Evolutionary conservation across 1,140 invertebrate species (phyloP).

Genomic region (Tigriopus japonicus): DNA sequence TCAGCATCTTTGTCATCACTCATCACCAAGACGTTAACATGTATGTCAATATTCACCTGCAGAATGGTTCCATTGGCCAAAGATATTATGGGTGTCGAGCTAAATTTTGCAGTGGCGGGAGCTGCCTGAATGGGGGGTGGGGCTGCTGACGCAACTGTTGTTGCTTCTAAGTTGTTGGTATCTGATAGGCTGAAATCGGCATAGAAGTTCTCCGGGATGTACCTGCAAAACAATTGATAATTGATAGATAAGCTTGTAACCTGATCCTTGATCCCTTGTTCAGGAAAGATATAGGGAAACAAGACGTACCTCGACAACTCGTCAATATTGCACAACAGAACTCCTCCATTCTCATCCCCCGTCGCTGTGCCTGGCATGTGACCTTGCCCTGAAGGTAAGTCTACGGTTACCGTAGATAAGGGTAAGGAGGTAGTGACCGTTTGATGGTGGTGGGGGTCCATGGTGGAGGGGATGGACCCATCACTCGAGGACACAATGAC

Average conservation of each 20-base stretch:
- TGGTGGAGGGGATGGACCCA: too few relatives aligned
- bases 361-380: too few relatives aligned
- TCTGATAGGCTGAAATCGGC: not conserved
- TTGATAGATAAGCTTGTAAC: not conserved
- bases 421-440: not conserved
- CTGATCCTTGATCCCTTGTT: too few relatives aligned
- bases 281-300: too few relatives aligned
- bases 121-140: not conserved
- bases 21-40: too few relatives aligned
- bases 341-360: not conserved
- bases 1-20: too few relatives aligned
- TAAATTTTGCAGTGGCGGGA: too few relatives aligned
- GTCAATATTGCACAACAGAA: not conserved
- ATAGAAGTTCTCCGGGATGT: slow-evolving; percentile 2
- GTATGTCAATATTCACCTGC: too few relatives aligned
- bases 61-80: too few relatives aligned
- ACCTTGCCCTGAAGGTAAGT: not conserved
- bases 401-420: not conserved
- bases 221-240: not conserved
- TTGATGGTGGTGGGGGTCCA: too few relatives aligned
- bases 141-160: not conserved
- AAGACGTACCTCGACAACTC: not conserved
- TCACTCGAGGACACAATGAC: too few relatives aligned
- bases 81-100: too few relatives aligned
- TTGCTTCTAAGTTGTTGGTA: not conserved